Conservation (phyloP, 2,888 invertebrate species). For the Graphium colonna region DNA sequence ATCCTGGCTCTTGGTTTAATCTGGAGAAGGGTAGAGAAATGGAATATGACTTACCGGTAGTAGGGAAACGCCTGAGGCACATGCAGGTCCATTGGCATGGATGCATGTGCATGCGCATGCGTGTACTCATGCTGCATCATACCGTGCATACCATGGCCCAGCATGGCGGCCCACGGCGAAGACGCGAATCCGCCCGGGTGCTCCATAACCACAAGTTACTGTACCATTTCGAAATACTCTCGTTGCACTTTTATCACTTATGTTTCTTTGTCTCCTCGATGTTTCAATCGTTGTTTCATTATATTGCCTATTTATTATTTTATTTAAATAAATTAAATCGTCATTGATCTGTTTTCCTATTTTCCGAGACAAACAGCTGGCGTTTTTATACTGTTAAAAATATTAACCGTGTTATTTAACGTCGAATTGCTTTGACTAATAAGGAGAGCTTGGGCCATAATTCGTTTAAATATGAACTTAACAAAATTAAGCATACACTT, state of each 20-base stretch:
- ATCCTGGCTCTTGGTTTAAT: too few species aligned
- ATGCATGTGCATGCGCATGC: slow-evolving; percentile 80
- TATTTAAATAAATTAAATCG: too few species aligned
- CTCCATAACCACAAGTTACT: slow-evolving; percentile 78
- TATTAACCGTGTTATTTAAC: too few species aligned
- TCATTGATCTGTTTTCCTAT: too few species aligned
- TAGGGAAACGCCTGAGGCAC: slow-evolving; percentile 95
- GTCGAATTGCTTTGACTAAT: too few species aligned
- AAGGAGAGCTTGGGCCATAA: too few species aligned
- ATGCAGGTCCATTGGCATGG: slow-evolving; percentile 94
- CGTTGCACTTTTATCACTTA: slow-evolving; percentile 20
- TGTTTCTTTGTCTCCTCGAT: slow-evolving; percentile 10
- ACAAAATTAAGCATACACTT: too few species aligned
- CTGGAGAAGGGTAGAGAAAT: too few species aligned
- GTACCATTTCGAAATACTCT: slow-evolving; percentile 26
- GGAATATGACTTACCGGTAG: slow-evolving; percentile 92
- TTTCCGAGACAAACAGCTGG: too few species aligned
- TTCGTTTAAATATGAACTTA: too few species aligned
- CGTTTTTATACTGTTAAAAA: too few species aligned
- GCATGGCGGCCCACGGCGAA: slow-evolving; percentile 89
- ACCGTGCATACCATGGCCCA: slow-evolving; percentile 83
- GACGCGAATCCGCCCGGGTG: slow-evolving; percentile 88
- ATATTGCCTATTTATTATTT: slow-evolving; percentile 19
- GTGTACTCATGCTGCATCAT: slow-evolving; percentile 83
- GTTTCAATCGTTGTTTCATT: slow-evolving; percentile 39